These are phyloP conservation scores for Subanguina moxae DNA, from an alignment of 1,140 invertebrate genomes.

Conservation along the genomic window DNA sequence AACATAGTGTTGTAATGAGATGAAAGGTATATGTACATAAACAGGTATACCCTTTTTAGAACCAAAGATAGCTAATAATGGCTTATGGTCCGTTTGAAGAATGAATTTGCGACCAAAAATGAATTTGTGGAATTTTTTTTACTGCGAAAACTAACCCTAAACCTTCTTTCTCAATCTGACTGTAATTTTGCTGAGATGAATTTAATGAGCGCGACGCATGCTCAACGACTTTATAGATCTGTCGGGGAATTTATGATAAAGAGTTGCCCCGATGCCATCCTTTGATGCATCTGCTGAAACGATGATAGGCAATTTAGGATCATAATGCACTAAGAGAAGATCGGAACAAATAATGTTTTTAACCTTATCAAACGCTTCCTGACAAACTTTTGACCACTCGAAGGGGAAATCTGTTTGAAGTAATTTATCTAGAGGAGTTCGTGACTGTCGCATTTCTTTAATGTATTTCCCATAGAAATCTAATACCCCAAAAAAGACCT, in stretches of 20 bases:
- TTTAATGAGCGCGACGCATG: slow-evolving; percentile 49
- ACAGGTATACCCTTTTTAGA: slow-evolving; percentile 26
- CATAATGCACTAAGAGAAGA: slow-evolving; percentile 38
- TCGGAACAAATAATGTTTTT: slow-evolving; percentile 43
- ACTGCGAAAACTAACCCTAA: slow-evolving; percentile 62
- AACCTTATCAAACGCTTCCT: slow-evolving; percentile 30
- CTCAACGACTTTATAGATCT: slow-evolving; percentile 41
- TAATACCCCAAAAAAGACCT: slow-evolving; percentile 43
- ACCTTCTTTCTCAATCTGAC: slow-evolving; percentile 62
- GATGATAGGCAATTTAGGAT: slow-evolving; percentile 38
- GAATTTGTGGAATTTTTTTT: slow-evolving; percentile 64
- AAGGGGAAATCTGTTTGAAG: slow-evolving; percentile 44
- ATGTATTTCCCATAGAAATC: slow-evolving; percentile 46
- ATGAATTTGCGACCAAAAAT: slow-evolving; percentile 62
- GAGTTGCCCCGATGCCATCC: slow-evolving; percentile 48
- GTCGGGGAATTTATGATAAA: slow-evolving; percentile 41
- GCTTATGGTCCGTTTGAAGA: slow-evolving; percentile 26
- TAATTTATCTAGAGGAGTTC: slow-evolving; percentile 45
- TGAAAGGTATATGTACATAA: too few relatives aligned
- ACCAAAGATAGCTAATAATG: slow-evolving; percentile 20
- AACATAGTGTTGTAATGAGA: too few relatives aligned
- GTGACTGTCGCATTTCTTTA: slow-evolving; percentile 19
- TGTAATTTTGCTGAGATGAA: slow-evolving; percentile 62
- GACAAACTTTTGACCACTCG: slow-evolving; percentile 29
- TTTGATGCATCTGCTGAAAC: slow-evolving; percentile 50